Base-by-base conservation (phyloP, 1,140 invertebrate species). In the Psilanteris sp. region DNA sequence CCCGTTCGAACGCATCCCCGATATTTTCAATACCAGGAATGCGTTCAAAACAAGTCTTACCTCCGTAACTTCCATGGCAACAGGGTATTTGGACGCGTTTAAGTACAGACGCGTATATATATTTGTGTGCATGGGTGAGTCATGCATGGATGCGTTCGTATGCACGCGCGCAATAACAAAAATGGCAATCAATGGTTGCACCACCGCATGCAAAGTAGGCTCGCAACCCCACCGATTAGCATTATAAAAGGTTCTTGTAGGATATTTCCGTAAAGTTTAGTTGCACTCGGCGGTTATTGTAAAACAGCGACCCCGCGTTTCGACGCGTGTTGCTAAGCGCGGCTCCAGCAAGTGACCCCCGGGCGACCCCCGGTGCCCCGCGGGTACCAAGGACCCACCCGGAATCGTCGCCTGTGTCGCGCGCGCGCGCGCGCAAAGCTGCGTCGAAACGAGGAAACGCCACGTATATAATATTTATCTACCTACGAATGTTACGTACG, bases 231-330 rank as follows among this genome's bases (percentile, higher is more conserved):
- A n/a, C 29, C 41, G 52, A 59, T 76, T 72, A 72, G 62, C 61
- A 70, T 75, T 79, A 76, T 70, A 76, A 79, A 79, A 76, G 61
- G 3, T 50, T 50, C 27, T 73, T 44, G 29, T 62, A 62, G 44
- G 50, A 74, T 73, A 71, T 66, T 66, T 26, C 39, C 71, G 64
- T 78, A 73, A 78, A 70, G 73, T 76, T 70, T 55, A 59, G 57
- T 70, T 76, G 73, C 59, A 59, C 59, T 68, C 73, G 62, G 72
- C 50, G 62, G 61, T 66, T 74, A 74, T 74, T 74, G 61, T 61
- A 74, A 61, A 74, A 66, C 44, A 52, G 61, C 70, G 61, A 31
- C 27, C 22, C 26, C 61, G 8, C 70, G 54, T 46, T 67, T 67
- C 61, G 70, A 61, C 54, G 46, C 8, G 32, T 5, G 4, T 13